Percentiles rank a stretch among this genome's conserved stretches.
These are phyloP conservation scores for Drosophila maculinotata DNA, from an alignment of 2,888 invertebrate genomes.

Conservation along the genomic window DNA sequence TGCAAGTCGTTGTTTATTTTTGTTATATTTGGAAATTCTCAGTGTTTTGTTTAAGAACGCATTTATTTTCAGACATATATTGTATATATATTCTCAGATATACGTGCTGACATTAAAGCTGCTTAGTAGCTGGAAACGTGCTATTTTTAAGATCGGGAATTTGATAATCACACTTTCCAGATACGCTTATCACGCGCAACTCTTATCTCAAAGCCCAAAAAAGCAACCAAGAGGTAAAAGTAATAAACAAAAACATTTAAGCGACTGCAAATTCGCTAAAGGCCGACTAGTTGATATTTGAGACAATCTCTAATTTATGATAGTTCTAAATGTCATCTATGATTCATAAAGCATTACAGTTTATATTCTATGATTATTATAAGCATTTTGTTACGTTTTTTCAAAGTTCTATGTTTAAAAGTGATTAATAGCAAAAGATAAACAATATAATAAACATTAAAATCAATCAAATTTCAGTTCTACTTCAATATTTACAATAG, in stretches of 20 bases:
- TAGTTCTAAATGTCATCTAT: too few relatives aligned
- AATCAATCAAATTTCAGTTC: too few relatives aligned
- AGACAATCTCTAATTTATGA: not conserved
- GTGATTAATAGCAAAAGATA: too few relatives aligned
- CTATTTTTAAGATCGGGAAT: conserved; percentile 36
- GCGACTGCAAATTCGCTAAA: not conserved
- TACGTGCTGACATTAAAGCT: conserved; percentile 2
- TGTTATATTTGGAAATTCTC: conserved; percentile 19
- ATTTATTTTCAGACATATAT: conserved; percentile 8
- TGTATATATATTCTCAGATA: conserved; percentile 17
- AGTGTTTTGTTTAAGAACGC: conserved; percentile 45
- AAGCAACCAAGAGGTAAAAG: conserved; percentile 3
- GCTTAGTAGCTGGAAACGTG: conserved; percentile 32
- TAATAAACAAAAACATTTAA: not conserved
- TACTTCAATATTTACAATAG: too few relatives aligned
- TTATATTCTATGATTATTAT: too few relatives aligned
- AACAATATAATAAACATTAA: too few relatives aligned
- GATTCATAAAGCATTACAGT: too few relatives aligned
- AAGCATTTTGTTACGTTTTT: too few relatives aligned
- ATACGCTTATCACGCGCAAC: conserved; percentile 45
- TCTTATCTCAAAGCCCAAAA: conserved; percentile 30
- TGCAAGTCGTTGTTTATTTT: conserved; percentile 26
- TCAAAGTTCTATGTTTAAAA: too few relatives aligned
- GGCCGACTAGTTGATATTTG: not conserved
- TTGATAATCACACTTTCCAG: conserved; percentile 33